Conservation (phyloP, 2,797 vertebrate genomes). For the Podarcis siculus region DNA sequence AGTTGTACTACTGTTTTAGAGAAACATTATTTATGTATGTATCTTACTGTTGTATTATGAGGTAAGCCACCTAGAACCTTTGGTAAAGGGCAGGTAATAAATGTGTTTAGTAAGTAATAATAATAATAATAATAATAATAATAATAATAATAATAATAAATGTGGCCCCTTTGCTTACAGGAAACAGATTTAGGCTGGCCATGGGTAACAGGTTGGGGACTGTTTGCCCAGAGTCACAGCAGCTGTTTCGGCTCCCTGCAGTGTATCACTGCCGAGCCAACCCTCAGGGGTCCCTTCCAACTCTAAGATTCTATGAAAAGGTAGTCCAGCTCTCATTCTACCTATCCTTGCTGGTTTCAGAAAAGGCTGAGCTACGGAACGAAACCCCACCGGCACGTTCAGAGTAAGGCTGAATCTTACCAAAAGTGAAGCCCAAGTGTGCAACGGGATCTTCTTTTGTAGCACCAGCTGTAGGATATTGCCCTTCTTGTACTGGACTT, state of each 20-base stretch:
- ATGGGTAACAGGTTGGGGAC: neutral
- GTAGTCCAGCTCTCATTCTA: neutral
- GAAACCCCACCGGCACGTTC: neutral
- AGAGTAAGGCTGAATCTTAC: conserved; percentile 72
- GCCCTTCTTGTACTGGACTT: conserved; percentile 91
- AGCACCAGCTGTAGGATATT: conserved; percentile 89
- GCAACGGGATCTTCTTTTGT: conserved; percentile 96
- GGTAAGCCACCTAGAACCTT: no score
- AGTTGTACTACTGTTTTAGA: no score
- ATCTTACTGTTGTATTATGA: no score
- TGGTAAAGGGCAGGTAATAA: no score
- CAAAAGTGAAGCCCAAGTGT: conserved; percentile 91
- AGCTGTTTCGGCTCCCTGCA: neutral
- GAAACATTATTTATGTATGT: no score
- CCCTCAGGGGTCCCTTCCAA: no score
- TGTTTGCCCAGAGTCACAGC: neutral
- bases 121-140: no score
- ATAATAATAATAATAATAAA: no score
- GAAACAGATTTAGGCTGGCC: neutral
- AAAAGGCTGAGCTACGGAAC: neutral
- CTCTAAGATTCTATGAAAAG: neutral
- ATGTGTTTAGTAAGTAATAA: no score
- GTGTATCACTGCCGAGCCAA: no score
- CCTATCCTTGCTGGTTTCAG: neutral
- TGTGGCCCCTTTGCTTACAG: neutral